Evolutionary conservation across 2,113 vertebrate species (phyloP), one percentile per base, ranked within the genome.

Genomic region (Hepsetus odoe): DNA sequence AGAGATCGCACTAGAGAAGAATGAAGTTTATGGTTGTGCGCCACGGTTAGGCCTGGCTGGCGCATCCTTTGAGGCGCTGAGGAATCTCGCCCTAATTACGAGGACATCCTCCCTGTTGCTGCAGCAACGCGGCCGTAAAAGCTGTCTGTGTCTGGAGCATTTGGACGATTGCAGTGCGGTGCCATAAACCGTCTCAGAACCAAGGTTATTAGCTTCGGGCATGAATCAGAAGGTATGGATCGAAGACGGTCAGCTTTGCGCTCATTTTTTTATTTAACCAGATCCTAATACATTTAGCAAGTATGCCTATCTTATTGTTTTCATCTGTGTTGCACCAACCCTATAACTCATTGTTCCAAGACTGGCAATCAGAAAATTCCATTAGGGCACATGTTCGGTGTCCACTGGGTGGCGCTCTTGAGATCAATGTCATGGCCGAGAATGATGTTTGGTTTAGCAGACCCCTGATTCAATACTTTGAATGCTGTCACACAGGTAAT

Each of bases 391-490:
- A 24, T 70, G 30, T 30, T 49, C 55, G 72, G 61, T n/a, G 64
- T 72, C 73, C 97, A 96, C 96, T 83, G 93, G 95, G 93, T 93
- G 97, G 97, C 96, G 94, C 92, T 92, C 91, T 93, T 95, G 92
- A 92, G 95, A 98, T 95, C 96, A 98, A 98, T 97, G 96, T 98
- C 97, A 98, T 91, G 95, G 95, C 95, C 96, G 95, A 89, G 91
- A 84, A 90, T 86, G 69, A 77, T 80, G 79, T 84, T 30, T 77
- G 67, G 68, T 76, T 83, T 72, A 64, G 69, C 64, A 71, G 74
- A 56, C 74, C 80, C 76, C 74, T 73, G 77, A 78, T 44, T 80
- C 13, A 85, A 33, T n/a, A 38, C 24, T 78, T 65, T 64, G 18
- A 59, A 32, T n/a, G 0, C 10, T 46, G 40, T 64, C 16, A 20